These are phyloP conservation scores for Cataglyphis rosenhaueri DNA, from an alignment of 2,888 invertebrate species.

Conservation along the genomic window DNA sequence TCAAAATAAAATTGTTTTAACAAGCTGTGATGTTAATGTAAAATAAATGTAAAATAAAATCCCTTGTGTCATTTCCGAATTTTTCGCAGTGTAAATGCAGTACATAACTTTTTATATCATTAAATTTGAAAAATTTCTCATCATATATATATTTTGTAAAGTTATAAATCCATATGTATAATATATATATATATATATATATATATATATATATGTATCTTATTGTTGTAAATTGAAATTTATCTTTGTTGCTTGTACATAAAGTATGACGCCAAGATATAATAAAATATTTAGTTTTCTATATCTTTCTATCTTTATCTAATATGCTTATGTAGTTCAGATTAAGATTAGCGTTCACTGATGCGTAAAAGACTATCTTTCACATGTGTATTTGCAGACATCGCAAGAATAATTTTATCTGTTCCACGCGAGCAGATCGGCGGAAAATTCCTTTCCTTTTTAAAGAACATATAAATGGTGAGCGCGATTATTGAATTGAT, in stretches of 20 bases:
- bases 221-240: background rate
- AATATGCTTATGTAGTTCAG: background rate
- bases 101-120: background rate
- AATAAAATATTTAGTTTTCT: background rate
- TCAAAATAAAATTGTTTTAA: background rate
- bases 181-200: background rate
- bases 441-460: background rate
- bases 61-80: background rate
- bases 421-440: background rate
- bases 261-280: background rate
- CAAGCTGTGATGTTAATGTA: slow-evolving; percentile 10
- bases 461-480: background rate
- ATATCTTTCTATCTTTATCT: background rate
- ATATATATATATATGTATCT: background rate
- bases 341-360: background rate
- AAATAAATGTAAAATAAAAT: too few relatives aligned
- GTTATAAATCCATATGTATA: background rate
- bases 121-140: background rate
- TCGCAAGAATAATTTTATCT: slow-evolving; percentile 23
- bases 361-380: background rate
- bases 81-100: background rate
- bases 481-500: background rate
- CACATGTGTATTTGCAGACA: background rate
- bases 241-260: background rate
- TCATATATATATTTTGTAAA: background rate